phyloP scores from a whole-genome alignment of 1,140 invertebrate species.

The Popillia japonica region DNA sequence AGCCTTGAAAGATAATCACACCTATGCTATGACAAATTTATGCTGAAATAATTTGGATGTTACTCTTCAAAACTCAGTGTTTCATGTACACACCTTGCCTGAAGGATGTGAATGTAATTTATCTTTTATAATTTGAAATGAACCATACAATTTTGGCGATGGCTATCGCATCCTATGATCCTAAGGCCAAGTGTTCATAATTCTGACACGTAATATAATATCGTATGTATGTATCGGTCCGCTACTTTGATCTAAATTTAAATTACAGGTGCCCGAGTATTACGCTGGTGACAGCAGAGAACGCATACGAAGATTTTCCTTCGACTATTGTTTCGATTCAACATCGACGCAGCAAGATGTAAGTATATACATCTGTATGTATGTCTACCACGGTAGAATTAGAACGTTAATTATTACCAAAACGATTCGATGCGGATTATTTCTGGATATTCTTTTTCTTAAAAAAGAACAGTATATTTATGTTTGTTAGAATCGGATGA shows the following conservation, averaged over 20 bases:
- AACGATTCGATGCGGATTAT: background rate
- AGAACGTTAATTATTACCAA: background rate
- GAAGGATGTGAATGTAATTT: no score
- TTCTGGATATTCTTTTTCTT: background rate
- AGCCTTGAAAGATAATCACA: no score
- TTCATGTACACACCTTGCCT: no score
- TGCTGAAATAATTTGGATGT: no score
- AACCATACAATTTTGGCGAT: no score
- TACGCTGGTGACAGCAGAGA: slow-evolving; percentile 72
- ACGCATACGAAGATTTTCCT: slow-evolving; percentile 71
- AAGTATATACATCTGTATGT: slow-evolving; percentile 43
- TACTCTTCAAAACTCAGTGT: no score
- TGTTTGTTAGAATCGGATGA: background rate
- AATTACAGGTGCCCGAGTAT: slow-evolving; percentile 68
- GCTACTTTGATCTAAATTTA: slow-evolving; percentile 55
- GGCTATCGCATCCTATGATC: no score
- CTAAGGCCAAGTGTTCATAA: no score
- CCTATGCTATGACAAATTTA: no score
- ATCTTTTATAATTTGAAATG: no score
- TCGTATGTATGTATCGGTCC: slow-evolving; percentile 29
- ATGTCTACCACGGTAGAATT: background rate
- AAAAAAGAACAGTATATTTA: background rate
- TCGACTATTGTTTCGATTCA: slow-evolving; percentile 74
- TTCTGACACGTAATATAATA: slow-evolving; percentile 43
- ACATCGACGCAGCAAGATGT: slow-evolving; percentile 71